Evolutionary conservation across 2,797 vertebrate genomes (phyloP).

Genomic region (Moxostoma hubbsi): DNA sequence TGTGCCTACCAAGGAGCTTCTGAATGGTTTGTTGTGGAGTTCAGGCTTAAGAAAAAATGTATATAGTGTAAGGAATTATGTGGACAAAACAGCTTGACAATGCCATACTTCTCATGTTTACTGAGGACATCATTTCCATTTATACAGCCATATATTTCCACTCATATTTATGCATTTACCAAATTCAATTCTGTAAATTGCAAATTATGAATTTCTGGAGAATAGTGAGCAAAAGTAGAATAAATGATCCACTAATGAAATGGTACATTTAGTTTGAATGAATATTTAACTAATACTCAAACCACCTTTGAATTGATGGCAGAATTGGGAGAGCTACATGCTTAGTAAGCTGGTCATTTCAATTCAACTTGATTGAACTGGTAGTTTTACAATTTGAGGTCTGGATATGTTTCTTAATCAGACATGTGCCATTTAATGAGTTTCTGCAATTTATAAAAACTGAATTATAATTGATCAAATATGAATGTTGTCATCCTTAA

Average conservation of each 20-base stretch:
- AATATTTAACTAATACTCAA: background rate
- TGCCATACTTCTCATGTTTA: conserved; percentile 20
- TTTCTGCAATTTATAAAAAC: background rate
- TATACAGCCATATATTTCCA: background rate
- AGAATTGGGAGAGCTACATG: background rate
- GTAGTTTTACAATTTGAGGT: conserved; percentile 1
- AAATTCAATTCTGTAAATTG: conserved; percentile 2
- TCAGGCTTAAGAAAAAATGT: background rate
- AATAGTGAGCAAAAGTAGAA: background rate
- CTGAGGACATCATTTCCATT: background rate
- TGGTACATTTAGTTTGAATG: background rate
- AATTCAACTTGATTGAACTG: background rate
- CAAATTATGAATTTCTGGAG: background rate
- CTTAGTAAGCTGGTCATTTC: background rate
- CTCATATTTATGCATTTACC: background rate
- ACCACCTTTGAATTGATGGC: background rate
- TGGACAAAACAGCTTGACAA: background rate
- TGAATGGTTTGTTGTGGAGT: background rate
- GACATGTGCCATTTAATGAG: background rate
- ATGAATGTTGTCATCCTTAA: background rate
- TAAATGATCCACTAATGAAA: too few species aligned
- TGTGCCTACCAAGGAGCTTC: background rate
- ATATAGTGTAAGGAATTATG: background rate
- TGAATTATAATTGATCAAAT: background rate
- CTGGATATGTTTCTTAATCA: background rate